These are phyloP conservation scores for Bacillus rossius DNA, from an alignment of 1,140 invertebrate species.

Conservation along the genomic window DNA sequence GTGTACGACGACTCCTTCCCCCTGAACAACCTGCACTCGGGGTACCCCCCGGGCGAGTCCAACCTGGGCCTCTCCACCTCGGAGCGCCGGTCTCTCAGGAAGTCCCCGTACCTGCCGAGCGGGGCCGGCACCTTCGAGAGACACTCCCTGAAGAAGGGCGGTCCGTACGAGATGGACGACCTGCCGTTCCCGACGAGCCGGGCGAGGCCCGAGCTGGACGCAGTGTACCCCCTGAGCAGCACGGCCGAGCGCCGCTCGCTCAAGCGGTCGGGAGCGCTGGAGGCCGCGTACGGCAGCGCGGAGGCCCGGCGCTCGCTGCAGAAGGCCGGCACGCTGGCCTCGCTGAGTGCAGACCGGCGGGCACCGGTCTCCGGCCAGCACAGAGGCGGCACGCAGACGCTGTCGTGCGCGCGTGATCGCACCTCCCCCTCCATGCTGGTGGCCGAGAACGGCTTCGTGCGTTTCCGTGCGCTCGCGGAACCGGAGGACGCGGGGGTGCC, in stretches of 20 bases:
- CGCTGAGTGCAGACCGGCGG: slow-evolving; percentile 37
- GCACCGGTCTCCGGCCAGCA: slow-evolving; percentile 43
- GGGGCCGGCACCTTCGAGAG: neutral
- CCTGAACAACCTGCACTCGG: slow-evolving; percentile 46
- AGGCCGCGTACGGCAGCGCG: neutral
- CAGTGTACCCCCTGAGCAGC: neutral
- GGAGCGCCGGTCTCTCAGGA: slow-evolving; percentile 9
- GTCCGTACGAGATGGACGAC: slow-evolving; percentile 37
- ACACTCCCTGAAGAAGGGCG: slow-evolving; percentile 36
- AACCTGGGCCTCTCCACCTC: slow-evolving; percentile 8
- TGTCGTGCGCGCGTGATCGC: slow-evolving; percentile 32
- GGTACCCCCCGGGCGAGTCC: slow-evolving; percentile 5
- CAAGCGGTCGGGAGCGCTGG: slow-evolving; percentile 9
- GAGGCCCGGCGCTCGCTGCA: slow-evolving; percentile 39
- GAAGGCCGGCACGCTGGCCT: slow-evolving; percentile 46
- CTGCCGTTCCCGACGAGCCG: slow-evolving; percentile 11
- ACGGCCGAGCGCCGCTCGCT: slow-evolving; percentile 2
- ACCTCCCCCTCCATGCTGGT: slow-evolving; percentile 61
- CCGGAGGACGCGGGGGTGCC: slow-evolving; percentile 4
- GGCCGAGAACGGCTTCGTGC: slow-evolving; percentile 77
- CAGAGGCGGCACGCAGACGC: slow-evolving; percentile 37
- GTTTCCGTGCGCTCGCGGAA: slow-evolving; percentile 65
- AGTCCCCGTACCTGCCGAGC: neutral
- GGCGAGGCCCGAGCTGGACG: slow-evolving; percentile 12
- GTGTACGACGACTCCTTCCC: slow-evolving; percentile 62